Base-by-base conservation (phyloP, 2,113 vertebrate genomes). In the Sardina pilchardus region DNA sequence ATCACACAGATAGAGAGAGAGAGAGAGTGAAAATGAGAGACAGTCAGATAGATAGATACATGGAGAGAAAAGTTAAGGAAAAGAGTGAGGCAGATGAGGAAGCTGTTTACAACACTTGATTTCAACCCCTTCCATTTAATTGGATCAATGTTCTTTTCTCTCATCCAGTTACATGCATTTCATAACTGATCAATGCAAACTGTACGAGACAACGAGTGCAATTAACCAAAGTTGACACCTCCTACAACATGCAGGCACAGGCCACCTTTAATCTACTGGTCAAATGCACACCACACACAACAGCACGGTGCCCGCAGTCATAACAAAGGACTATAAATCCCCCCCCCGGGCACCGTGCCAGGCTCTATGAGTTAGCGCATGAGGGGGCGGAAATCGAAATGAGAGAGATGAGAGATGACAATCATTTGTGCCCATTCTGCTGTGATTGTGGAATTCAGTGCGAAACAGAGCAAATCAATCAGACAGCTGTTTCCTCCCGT, bases 351-450 rank as follows among this genome's bases (percentile, higher is more conserved):
- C 30, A 78, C 10, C 30, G 16, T 36, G 71, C 71, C 71, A 78
- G 71, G 71, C 2, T 12, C 3, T 36, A 1, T 14, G 71, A 78
- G 34, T 21, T 24, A 24, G 21, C 53, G 6, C 21, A 21, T 6
- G 53, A 3, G 53, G 48, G 53, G 5, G 53, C 24, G 53, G 36
- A 78, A 78, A 78, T 39, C 34, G 26, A 78, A 34, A 78, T 78
- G 71, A 78, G 36, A 78, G 36, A 78, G 71, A 78, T 36, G 71
- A 78, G 71, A 78, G 71, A 78, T 78, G 71, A 78, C 71, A 78
- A 78, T 78, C 71, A 78, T 78, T 78, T 78, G 71, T 36, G 34
- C 71, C 71, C 71, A 78, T 78, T 78, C 71, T 36, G 71, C 71
- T 34, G 71, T 78, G 71, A 78, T 78, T 78, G 71, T 78, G 71